Evolutionary conservation across 2,888 invertebrate species (phyloP).

Genomic region (Cryptocheilus praepositus): DNA sequence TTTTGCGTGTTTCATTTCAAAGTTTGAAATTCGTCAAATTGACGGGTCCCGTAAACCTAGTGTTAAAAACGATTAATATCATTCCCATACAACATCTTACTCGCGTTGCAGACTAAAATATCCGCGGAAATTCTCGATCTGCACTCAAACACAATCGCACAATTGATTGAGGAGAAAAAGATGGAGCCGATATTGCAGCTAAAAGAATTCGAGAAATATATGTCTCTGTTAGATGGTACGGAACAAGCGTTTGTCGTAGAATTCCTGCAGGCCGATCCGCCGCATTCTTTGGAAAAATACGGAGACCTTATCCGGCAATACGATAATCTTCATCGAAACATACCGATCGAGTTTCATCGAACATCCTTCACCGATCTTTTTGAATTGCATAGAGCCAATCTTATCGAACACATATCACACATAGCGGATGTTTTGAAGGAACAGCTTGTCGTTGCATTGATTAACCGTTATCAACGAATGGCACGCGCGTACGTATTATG

Average conservation of each 20-base stretch:
- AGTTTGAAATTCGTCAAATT: too few species aligned
- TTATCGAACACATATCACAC: conserved; percentile 83
- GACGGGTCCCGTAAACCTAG: too few species aligned
- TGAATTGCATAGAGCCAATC: conserved; percentile 87
- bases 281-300: conserved; percentile 81
- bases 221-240: conserved; percentile 84
- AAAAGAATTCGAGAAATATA: conserved; percentile 88
- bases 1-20: too few species aligned
- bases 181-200: conserved; percentile 84
- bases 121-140: conserved; percentile 81
- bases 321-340: conserved; percentile 79
- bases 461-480: conserved; percentile 86
- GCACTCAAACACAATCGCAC: conserved; percentile 80
- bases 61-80: too few species aligned
- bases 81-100: not conserved
- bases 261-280: conserved; percentile 81
- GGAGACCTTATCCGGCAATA: conserved; percentile 80
- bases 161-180: conserved; percentile 83
- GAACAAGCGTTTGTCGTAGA: conserved; percentile 75
- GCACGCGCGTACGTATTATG: conserved; percentile 84
- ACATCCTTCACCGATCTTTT: conserved; percentile 89
- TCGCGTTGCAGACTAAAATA: conserved; percentile 82
- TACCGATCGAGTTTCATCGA: conserved; percentile 78
- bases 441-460: conserved; percentile 84
- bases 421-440: conserved; percentile 83